phyloP scores from a whole-genome alignment of 1,140 invertebrate species.

The Ceratoteleas bidentatus region DNA sequence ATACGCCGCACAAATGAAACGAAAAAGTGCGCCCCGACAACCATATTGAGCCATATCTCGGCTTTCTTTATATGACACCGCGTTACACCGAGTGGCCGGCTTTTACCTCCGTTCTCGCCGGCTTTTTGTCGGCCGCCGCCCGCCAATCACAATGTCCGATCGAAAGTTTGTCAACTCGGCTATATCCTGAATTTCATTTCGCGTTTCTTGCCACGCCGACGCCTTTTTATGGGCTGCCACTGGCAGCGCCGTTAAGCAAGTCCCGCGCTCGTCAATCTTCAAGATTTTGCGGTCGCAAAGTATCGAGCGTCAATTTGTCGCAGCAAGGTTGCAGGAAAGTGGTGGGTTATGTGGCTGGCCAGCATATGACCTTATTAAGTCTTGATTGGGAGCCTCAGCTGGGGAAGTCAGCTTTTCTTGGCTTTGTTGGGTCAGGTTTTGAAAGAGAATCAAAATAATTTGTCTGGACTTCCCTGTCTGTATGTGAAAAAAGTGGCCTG shows the following conservation, averaged over 20 bases:
- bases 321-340: too few relatives aligned
- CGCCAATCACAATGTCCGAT: constrained; percentile 45
- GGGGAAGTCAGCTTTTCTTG: too few relatives aligned
- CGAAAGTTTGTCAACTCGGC: constrained; percentile 36
- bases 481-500: too few relatives aligned
- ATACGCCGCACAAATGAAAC: constrained; percentile 46
- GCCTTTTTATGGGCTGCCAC: constrained; percentile 18
- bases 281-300: too few relatives aligned
- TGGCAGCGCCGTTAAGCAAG: neutral
- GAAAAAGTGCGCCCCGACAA: constrained; percentile 27
- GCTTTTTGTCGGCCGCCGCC: constrained; percentile 28
- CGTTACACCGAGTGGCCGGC: constrained; percentile 27
- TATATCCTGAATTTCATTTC: constrained; percentile 46
- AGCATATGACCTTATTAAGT: too few relatives aligned
- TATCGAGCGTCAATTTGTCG: too few relatives aligned
- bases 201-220: constrained; percentile 12
- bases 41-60: constrained; percentile 44
- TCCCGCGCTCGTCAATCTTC: too few relatives aligned
- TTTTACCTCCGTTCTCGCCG: constrained; percentile 22
- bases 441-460: too few relatives aligned
- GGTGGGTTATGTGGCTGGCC: too few relatives aligned
- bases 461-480: too few relatives aligned
- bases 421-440: too few relatives aligned
- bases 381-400: too few relatives aligned
- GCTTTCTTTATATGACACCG: constrained; percentile 36